phyloP scores from a whole-genome alignment of 2,113 vertebrate species.

The Oncorhynchus mykiss region DNA sequence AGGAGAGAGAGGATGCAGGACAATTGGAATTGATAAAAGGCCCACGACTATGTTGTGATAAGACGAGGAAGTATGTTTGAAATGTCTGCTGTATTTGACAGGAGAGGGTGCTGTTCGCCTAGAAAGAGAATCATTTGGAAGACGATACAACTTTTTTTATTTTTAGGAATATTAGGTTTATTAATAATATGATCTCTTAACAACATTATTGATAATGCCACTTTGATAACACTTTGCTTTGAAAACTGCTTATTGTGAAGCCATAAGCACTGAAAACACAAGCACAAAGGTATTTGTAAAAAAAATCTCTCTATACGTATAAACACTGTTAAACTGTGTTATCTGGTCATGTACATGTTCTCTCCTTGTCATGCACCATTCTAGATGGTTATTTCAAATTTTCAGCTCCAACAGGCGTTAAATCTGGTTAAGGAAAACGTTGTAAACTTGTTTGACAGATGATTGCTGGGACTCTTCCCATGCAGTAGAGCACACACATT shows the following conservation, averaged over 20 bases:
- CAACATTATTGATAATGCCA: conserved; percentile 41
- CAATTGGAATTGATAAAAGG: no score
- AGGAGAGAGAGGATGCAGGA: no score
- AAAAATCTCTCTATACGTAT: conserved; percentile 29
- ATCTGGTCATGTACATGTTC: conserved; percentile 20
- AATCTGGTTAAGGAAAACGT: conserved; percentile 21
- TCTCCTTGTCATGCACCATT: not conserved
- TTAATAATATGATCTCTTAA: conserved; percentile 49
- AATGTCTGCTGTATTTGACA: not conserved
- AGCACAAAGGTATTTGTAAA: conserved; percentile 24
- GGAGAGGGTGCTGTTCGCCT: not conserved
- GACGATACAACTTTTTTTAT: not conserved
- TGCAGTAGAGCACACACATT: conserved; percentile 39
- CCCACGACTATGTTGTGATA: no score
- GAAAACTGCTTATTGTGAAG: no score
- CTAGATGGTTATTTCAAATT: not conserved
- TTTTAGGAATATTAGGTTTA: conserved; percentile 51
- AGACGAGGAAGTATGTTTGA: no score
- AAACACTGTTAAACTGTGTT: conserved; percentile 9
- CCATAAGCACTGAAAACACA: conserved; percentile 26
- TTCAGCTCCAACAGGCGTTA: conserved; percentile 22
- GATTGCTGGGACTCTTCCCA: conserved; percentile 11
- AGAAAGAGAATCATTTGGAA: not conserved
- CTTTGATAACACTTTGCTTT: conserved; percentile 1
- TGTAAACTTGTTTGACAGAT: conserved; percentile 17